Evolutionary conservation across 1,140 invertebrate species (phyloP), one percentile per base, ranked within the genome.

Genomic region (Pristionchus pacificus): DNA sequence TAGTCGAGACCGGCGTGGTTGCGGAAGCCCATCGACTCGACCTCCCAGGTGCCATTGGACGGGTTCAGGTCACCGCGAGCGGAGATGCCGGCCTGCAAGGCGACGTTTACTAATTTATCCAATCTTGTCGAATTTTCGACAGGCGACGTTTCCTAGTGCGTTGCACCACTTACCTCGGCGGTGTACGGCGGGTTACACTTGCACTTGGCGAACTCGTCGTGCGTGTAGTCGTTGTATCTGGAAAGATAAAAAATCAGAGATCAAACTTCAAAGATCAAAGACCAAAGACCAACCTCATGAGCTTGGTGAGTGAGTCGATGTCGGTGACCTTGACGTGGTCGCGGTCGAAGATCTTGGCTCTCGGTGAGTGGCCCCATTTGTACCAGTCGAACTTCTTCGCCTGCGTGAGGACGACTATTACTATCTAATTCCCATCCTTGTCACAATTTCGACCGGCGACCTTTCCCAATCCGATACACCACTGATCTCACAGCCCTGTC

Each of bases 151-250:
- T 15, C 1, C 2, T 14, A 14, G n/a, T n/a, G 10, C 30, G 15
- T 24, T 30, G 27, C 32, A 24, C 13, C 58, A 33, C 88, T 89
- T 84, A 90, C 90, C 73, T 82, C 81, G 24, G 87, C 90, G 81
- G 87, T 89, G 84, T 90, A 91, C 1, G 90, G 89, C 2, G 91
- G 91, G 19, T 78, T 85, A 81, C 91, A 92, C 65, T 89, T 86
- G 84, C 91, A 92, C 64, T 84, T 83, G 27, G 89, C 86, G 27
- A 90, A 85, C 19, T 89, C 89, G 81, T 91, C 91, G 80, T 90
- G 84, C 65, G 84, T 86, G 84, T 86, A 91, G 83, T 91, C 87
- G 84, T 91, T 91, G 86, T 90, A 91, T 58, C 85, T 87, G 73
- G 2, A 74, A 61, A 77, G 27, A 68, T 30, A 65, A 63, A 15